phyloP scores from a whole-genome alignment of 2,888 invertebrate genomes.

The Epirrita christyi region DNA sequence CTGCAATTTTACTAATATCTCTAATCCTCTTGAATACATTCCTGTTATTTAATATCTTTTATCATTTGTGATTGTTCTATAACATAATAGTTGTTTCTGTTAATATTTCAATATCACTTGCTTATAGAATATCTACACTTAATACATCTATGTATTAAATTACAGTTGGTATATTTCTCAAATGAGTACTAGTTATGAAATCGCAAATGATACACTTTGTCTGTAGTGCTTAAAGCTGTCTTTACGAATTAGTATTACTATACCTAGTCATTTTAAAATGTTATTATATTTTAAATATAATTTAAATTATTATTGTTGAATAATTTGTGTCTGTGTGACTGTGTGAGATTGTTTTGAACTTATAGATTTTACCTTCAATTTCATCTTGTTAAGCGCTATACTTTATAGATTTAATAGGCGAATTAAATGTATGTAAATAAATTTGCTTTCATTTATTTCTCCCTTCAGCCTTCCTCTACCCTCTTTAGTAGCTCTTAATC shows the following conservation, averaged over 20 bases:
- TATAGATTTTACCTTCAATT: constrained; percentile 44
- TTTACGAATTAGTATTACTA: constrained; percentile 31
- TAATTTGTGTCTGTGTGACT: constrained; percentile 33
- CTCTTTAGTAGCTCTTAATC: too few relatives aligned
- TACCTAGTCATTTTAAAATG: constrained; percentile 31
- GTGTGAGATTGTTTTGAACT: constrained; percentile 35
- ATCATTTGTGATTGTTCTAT: neutral
- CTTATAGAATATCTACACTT: constrained; percentile 1
- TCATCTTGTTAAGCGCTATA: constrained; percentile 62
- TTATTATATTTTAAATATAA: constrained; percentile 41
- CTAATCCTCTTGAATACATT: neutral
- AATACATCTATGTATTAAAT: neutral
- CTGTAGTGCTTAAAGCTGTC: constrained; percentile 33
- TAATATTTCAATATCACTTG: neutral
- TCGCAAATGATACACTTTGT: constrained; percentile 8
- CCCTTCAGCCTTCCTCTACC: neutral
- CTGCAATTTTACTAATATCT: constrained; percentile 28
- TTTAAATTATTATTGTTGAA: constrained; percentile 43
- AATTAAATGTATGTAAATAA: constrained; percentile 76
- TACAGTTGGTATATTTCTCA: neutral
- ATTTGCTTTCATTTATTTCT: constrained; percentile 44
- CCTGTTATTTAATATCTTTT: neutral
- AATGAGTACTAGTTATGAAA: neutral
- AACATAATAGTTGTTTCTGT: neutral
- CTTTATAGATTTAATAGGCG: constrained; percentile 63